These are phyloP conservation scores for Pasiphila rectangulata DNA, from an alignment of 2,888 invertebrate species.

Conservation along the genomic window DNA sequence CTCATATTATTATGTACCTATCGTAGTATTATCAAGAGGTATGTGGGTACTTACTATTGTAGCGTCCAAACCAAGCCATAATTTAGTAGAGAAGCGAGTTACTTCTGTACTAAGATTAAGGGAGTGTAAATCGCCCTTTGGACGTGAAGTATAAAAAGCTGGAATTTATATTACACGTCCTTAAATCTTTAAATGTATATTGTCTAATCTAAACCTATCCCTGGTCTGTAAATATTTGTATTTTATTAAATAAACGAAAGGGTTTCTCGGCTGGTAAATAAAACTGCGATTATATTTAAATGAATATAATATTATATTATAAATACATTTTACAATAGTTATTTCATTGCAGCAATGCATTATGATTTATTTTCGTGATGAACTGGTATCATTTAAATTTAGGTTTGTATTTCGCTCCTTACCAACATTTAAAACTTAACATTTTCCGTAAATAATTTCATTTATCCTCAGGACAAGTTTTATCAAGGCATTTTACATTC, in stretches of 20 bases:
- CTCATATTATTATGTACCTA: not conserved
- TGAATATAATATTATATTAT: slow-evolving; percentile 75
- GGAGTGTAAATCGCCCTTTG: not conserved
- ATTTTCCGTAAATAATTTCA: not conserved
- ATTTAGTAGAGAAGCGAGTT: too few species aligned
- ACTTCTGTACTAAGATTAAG: too few species aligned
- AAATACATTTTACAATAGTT: slow-evolving; percentile 79
- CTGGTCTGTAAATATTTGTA: slow-evolving; percentile 8
- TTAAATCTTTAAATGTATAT: slow-evolving; percentile 7
- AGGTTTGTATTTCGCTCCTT: slow-evolving; percentile 32
- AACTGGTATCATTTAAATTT: slow-evolving; percentile 39
- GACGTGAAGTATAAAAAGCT: slow-evolving; percentile 58
- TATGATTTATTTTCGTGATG: slow-evolving; percentile 23
- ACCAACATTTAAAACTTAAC: slow-evolving; percentile 8
- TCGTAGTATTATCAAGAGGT: too few species aligned
- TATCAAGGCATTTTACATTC: slow-evolving; percentile 21
- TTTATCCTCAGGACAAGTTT: slow-evolving; percentile 14
- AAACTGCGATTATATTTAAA: slow-evolving; percentile 53
- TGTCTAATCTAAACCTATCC: too few species aligned
- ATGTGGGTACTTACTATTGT: too few species aligned
- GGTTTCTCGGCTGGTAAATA: slow-evolving; percentile 25
- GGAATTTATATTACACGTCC: slow-evolving; percentile 52
- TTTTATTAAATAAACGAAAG: slow-evolving; percentile 7
- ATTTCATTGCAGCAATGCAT: slow-evolving; percentile 47
- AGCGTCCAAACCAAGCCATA: too few species aligned